Evolutionary conservation across 2,888 invertebrate genomes (phyloP), one percentile per base, ranked within the genome.

Genomic region (Noctua comes): DNA sequence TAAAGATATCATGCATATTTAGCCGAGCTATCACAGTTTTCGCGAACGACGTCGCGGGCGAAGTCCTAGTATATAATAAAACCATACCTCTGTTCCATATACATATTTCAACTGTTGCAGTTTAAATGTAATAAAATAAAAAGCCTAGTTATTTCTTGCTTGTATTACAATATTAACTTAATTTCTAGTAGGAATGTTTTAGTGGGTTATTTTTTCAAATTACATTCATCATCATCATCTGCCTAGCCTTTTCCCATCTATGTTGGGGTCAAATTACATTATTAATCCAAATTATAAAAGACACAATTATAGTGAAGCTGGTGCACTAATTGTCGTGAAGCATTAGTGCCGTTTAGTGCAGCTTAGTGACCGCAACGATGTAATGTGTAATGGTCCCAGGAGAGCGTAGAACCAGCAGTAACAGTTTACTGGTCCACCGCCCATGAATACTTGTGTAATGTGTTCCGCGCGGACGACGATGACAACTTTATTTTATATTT

Each of bases 401-500:
- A 73, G 75, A 76, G 68, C 65, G 27, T 21, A 79, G 66, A 40
- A 46, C 18, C 31, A 51, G 48, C n/a, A 76, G 36, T 84, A 76
- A 79, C 71, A 79, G 82, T 79, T 82, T 79, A 43, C 85, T 85
- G 84, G 82, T 85, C 69, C 76, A 51, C 72, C 79, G 79, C 76
- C 65, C 79, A 68, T 76, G 73, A 76, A 76, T 74, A 74, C 81
- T 62, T 18, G 46, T 64, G 74, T 82, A 76, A 76, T 76, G 57
- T 31, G 84, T 85, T 72, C 59, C 72, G 76, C 85, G 57, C 76
- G n/a, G 66, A 27, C 66, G 85, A 27, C 79, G 68, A 68, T 79
- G 85, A 85, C 85, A 82, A 82, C 79, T 85, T 82, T 74, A 82
- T 85, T 79, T 69, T 65, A 65, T 84, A 71, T 83, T 83, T 82